These are phyloP conservation scores for Platanista minor DNA, from an alignment of 2,113 vertebrate species.

Conservation along the genomic window DNA sequence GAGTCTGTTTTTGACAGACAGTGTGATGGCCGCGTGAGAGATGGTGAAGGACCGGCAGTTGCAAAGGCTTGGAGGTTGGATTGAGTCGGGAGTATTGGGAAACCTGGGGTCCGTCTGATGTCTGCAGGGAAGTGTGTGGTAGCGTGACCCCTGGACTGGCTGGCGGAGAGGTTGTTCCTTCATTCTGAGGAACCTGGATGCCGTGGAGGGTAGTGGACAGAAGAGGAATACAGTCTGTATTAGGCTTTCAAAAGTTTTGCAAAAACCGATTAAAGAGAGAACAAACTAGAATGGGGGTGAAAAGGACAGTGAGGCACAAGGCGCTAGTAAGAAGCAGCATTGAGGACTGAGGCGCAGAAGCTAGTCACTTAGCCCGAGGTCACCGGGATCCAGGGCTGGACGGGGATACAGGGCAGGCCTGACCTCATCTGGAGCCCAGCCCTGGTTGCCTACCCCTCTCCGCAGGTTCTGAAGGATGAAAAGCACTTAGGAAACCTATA, in stretches of 20 bases:
- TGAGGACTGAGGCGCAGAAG: background rate
- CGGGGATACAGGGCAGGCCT: background rate
- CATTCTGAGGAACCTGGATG: background rate
- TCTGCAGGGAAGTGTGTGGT: background rate
- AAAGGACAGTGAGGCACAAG: background rate
- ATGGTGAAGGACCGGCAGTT: background rate
- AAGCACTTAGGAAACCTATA: background rate
- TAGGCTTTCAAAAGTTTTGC: background rate
- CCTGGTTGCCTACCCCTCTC: background rate
- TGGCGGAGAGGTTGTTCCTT: background rate
- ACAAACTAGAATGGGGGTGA: background rate
- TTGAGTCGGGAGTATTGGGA: background rate
- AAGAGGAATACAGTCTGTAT: background rate
- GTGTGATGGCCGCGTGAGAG: accelerated
- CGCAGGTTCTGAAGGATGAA: background rate
- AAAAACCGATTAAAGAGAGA: background rate
- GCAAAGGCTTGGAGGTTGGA: background rate
- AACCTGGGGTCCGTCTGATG: no score
- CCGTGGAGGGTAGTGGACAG: background rate
- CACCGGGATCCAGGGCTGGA: background rate
- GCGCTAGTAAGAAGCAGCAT: background rate
- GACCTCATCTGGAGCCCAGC: no score
- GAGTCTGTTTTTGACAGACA: background rate
- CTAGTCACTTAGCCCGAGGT: background rate
- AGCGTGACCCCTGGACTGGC: no score